Evolutionary conservation across 1,140 invertebrate species (phyloP).

Genomic region (Lordiphosa mommai): DNA sequence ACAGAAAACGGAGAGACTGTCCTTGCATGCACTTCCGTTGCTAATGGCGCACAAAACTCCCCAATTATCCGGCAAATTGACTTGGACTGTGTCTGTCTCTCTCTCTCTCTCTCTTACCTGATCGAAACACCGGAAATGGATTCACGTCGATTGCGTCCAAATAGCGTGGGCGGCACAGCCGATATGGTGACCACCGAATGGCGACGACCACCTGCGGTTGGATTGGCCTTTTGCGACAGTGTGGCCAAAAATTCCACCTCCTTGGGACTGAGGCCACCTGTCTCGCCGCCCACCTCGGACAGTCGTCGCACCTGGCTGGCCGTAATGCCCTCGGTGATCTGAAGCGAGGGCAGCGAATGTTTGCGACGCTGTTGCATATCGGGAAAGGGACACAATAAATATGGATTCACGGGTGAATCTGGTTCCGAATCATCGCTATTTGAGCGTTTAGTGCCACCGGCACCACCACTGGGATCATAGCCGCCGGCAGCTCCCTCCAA

Average conservation of each 20-base stretch:
- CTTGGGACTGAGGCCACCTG: constrained; percentile 83
- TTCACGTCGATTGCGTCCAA: constrained; percentile 88
- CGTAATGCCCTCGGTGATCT: constrained; percentile 89
- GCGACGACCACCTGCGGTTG: constrained; percentile 86
- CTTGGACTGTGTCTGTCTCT: constrained; percentile 1
- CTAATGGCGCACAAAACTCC: constrained; percentile 44
- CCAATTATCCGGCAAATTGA: constrained; percentile 33
- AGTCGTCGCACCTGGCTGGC: constrained; percentile 90
- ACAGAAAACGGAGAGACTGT: not conserved
- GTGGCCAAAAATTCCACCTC: constrained; percentile 89
- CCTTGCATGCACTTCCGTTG: constrained; percentile 21
- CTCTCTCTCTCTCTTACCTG: constrained; percentile 42
- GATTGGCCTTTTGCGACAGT: constrained; percentile 73
- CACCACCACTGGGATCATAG: constrained; percentile 26
- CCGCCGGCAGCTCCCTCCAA: constrained; percentile 76
- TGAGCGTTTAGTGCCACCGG: constrained; percentile 54
- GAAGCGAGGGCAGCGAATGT: constrained; percentile 89
- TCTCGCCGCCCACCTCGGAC: constrained; percentile 87
- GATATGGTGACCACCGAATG: constrained; percentile 92
- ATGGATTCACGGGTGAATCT: constrained; percentile 89
- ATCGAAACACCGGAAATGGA: constrained; percentile 86
- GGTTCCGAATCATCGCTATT: constrained; percentile 81
- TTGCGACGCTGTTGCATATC: constrained; percentile 85
- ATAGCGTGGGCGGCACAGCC: constrained; percentile 86
- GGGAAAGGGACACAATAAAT: constrained; percentile 88